Conservation (phyloP, 2,113 vertebrate species). For the Paradoxurus hermaphroditus region DNA sequence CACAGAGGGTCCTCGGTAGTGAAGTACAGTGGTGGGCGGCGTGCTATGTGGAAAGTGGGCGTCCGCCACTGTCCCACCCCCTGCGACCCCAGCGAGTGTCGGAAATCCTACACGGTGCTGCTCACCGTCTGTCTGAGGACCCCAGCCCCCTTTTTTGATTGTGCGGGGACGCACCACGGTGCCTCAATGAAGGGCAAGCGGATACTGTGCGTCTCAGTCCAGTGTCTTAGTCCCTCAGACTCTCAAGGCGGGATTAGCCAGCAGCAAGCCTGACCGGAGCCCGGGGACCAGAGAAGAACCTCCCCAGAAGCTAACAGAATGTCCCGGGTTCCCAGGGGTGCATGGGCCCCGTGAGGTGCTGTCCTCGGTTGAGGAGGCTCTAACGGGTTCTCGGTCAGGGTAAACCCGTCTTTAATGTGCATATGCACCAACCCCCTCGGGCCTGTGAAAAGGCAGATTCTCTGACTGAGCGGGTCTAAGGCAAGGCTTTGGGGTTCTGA, state of each 20-base stretch:
- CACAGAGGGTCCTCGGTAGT: neutral
- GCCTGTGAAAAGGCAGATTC: neutral
- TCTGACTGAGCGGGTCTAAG: neutral
- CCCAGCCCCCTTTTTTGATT: neutral
- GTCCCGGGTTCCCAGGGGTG: neutral
- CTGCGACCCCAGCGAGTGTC: fast-evolving
- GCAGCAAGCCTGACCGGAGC: no score
- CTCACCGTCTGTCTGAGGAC: neutral
- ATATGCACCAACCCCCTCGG: neutral
- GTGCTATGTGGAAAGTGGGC: neutral
- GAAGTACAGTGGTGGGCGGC: fast-evolving
- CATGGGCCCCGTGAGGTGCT: neutral
- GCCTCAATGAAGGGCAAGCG: neutral
- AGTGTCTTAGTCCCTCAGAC: neutral
- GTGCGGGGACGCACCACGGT: neutral
- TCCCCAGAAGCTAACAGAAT: neutral
- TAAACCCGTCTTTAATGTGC: neutral
- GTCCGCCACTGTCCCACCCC: no score
- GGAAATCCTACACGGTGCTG: fast-evolving
- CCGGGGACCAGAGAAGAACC: no score
- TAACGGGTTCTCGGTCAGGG: neutral
- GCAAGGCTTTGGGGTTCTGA: neutral
- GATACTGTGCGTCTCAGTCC: no score
- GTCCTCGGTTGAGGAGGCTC: no score
- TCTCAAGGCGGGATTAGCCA: neutral